These are phyloP conservation scores for Charanyca ferruginea DNA, from an alignment of 2,888 invertebrate genomes.

Conservation along the genomic window DNA sequence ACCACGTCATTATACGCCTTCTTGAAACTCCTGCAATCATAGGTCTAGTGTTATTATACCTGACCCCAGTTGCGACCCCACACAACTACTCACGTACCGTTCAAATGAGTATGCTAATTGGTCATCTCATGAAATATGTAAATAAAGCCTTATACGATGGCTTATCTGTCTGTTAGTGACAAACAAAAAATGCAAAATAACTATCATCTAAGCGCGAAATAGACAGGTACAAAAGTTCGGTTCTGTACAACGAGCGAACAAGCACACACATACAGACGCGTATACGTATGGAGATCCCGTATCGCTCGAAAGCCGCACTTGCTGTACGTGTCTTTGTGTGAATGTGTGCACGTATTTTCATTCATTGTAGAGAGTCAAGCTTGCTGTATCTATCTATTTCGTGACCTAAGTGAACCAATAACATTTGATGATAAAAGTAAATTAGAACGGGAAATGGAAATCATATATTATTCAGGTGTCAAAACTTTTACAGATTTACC, in stretches of 20 bases:
- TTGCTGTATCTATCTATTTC: too few relatives aligned
- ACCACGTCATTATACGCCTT: constrained; percentile 99
- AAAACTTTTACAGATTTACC: neutral
- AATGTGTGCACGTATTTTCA: too few relatives aligned
- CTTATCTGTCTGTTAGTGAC: neutral
- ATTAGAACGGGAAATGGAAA: too few relatives aligned
- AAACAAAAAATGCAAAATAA: too few relatives aligned
- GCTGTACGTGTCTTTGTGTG: neutral
- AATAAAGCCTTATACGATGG: constrained; percentile 21
- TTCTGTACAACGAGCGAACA: neutral
- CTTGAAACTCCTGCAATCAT: constrained; percentile 95
- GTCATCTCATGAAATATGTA: constrained; percentile 13
- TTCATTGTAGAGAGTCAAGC: too few relatives aligned
- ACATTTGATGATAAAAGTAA: too few relatives aligned
- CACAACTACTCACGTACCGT: neutral
- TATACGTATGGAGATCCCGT: too few relatives aligned
- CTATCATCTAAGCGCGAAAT: neutral
- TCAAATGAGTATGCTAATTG: constrained; percentile 14
- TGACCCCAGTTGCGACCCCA: constrained; percentile 11
- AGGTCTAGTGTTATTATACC: constrained; percentile 15
- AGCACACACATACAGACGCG: too few relatives aligned
- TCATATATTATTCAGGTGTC: too few relatives aligned
- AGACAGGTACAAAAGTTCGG: neutral
- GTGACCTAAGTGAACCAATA: too few relatives aligned
- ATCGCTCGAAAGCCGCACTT: too few relatives aligned